Conservation (phyloP, 2,888 invertebrate genomes). For the Sarcophaga subvicina region DNA sequence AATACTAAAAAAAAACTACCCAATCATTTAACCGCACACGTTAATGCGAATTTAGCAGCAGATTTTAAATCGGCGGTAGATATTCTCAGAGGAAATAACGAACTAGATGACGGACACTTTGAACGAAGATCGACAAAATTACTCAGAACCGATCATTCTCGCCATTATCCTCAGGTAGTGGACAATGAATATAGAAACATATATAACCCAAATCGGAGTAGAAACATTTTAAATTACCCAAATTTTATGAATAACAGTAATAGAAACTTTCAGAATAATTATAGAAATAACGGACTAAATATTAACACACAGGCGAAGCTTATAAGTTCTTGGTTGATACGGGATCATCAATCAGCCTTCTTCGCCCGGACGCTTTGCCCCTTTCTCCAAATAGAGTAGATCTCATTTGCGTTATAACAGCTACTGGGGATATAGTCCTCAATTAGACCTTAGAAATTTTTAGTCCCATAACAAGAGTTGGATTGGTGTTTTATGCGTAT, state of each 20-base stretch:
- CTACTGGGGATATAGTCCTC: background rate
- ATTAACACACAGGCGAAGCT: background rate
- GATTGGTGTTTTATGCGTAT: background rate
- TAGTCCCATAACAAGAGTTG: background rate
- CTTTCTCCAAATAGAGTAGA: background rate
- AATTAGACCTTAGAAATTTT: background rate
- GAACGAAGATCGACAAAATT: conserved; percentile 4
- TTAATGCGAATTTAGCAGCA: too few relatives aligned
- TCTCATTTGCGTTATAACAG: background rate
- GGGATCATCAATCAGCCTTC: background rate
- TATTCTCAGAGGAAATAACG: background rate
- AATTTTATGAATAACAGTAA: background rate
- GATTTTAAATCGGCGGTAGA: background rate
- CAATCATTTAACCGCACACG: too few relatives aligned
- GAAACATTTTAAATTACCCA: too few relatives aligned
- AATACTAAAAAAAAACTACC: too few relatives aligned
- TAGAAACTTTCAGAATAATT: background rate
- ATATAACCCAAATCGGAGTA: background rate
- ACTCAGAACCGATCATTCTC: background rate
- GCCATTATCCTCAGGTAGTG: background rate
- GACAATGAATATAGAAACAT: background rate
- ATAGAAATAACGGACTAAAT: background rate
- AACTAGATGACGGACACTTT: background rate
- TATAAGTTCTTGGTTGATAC: conserved; percentile 1
- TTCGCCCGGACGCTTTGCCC: background rate